A percentile compares a stretch with the other conserved stretches of the same genome.
phyloP scores from a whole-genome alignment of 2,113 vertebrate species.

The Neopipo cinnamomea region DNA sequence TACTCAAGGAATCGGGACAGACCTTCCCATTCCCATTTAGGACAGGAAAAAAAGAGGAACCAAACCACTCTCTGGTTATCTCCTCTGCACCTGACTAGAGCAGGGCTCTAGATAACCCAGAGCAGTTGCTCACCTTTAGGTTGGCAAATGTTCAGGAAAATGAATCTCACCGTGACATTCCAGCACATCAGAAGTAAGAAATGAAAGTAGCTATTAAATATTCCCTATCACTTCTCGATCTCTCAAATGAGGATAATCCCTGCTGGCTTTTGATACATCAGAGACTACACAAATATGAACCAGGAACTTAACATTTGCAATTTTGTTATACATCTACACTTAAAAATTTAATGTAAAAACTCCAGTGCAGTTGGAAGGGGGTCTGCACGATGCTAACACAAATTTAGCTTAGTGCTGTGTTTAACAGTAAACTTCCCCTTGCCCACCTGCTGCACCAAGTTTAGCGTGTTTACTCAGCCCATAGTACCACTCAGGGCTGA shows the following conservation, averaged over 20 bases:
- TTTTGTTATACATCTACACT: background rate
- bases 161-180: background rate
- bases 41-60: background rate
- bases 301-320: background rate
- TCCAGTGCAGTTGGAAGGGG: background rate
- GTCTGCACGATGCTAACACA: background rate
- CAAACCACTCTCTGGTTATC: background rate
- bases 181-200: background rate
- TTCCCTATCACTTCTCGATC: accelerated
- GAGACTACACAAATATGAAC: background rate
- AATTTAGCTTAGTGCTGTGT: background rate
- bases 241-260: background rate
- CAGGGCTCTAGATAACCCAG: background rate
- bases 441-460: background rate
- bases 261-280: background rate
- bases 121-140: background rate
- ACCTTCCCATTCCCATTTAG: background rate
- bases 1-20: background rate
- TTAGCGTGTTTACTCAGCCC: background rate
- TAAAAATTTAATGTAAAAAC: background rate
- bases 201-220: background rate
- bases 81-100: background rate
- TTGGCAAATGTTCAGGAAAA: background rate
- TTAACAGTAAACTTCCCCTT: background rate
- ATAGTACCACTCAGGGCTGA: background rate